A percentile compares a stretch with the other conserved stretches of the same genome.
phyloP scores from a whole-genome alignment of 2,797 vertebrate species.

The Pseudocheirus occidentalis region DNA sequence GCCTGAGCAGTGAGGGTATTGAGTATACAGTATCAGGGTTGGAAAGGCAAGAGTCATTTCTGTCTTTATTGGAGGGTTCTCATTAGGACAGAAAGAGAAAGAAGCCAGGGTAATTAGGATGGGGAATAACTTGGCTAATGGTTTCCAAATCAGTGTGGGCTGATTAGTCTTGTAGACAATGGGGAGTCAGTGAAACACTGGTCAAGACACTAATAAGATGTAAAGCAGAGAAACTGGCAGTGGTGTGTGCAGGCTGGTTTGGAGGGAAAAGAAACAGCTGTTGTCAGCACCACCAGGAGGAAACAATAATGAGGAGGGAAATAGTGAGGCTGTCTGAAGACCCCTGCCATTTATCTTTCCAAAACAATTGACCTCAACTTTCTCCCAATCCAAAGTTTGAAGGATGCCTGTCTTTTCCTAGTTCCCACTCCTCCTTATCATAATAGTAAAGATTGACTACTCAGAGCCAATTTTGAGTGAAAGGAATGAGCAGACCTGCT shows the following conservation, averaged over 20 bases:
- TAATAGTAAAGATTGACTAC: neutral
- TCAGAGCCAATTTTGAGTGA: slow-evolving; percentile 50
- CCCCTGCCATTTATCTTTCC: neutral
- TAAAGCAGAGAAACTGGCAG: neutral
- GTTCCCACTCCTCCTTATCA: slow-evolving; percentile 57
- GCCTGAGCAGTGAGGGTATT: neutral
- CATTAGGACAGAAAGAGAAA: neutral
- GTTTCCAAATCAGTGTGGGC: neutral
- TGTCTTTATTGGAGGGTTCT: neutral
- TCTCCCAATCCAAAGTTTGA: slow-evolving; percentile 20
- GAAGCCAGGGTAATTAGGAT: neutral
- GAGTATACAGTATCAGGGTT: neutral
- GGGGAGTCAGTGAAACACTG: neutral
- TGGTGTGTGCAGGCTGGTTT: neutral
- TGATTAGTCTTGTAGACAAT: neutral
- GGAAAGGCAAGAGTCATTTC: neutral
- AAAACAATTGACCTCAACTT: neutral
- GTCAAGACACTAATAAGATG: neutral
- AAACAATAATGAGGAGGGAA: neutral
- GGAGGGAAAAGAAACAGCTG: neutral
- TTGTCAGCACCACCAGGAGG: neutral
- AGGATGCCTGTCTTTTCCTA: slow-evolving; percentile 39
- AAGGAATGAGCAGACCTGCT: slow-evolving; percentile 69
- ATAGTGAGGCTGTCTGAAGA: neutral
- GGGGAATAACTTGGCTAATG: neutral